Evolutionary conservation across 2,888 invertebrate species (phyloP), one percentile per base, ranked within the genome.

Genomic region (Ophion ellenae): DNA sequence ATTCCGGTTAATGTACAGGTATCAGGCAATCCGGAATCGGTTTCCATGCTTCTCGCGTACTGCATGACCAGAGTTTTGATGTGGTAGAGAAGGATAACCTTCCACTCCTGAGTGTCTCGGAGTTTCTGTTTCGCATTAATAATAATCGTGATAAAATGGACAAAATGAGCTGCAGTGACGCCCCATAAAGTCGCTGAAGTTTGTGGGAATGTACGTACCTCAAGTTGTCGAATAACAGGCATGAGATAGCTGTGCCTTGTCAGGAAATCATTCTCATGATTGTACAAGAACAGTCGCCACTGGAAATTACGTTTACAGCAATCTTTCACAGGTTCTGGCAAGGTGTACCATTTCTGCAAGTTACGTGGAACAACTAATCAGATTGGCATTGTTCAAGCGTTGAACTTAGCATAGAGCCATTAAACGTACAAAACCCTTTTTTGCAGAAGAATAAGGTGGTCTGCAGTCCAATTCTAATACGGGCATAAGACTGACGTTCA

Each of bases 261-360:
- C 36, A 96, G 94, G 85, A 95, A 89, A 47, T 95, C 94, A 36
- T 94, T 94, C 90, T 96, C 96, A 85, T 95, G 95, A 76, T 95
- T 94, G 86, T 95, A 95, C 90, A 96, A 96, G 14, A 95, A 95
- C n/a, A 95, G 93, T 20, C 96, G 93, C 96, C 96, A 96, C 88
- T 95, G 94, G 0, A 94, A 90, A 9, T 90, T 89, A 17, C 79
- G 24, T 90, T 90, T 61, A 90, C 64, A 1, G 0, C 73, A 0
- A 87, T 14, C 6, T 5, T 20, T 11, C 2, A 84, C 63, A 0
- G 91, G 90, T 88, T 95, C 95, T 0, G 96, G 95, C 32, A 96
- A 95, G 10, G 95, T 95, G 61, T 95, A 92, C 95, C 95, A 96
- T 17, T 94, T 91, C 88, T 75, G 92, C 88, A 88, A 89, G 9